Evolutionary conservation across 2,797 vertebrate species (phyloP).

Genomic region (Prionace glauca): DNA sequence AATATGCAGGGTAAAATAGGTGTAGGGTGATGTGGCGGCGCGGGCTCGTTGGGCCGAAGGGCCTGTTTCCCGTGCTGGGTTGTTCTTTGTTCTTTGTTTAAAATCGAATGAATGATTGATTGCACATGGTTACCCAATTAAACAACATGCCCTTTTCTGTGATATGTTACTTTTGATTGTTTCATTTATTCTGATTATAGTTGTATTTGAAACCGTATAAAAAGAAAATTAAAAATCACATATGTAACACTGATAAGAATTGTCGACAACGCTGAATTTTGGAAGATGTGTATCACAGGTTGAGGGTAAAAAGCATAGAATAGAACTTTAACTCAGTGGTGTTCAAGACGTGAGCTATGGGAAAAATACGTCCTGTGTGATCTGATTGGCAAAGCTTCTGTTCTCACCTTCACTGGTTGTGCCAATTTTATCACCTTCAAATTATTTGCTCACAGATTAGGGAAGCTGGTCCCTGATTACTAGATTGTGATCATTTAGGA

Average conservation of each 20-base stretch:
- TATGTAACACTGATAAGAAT: background rate
- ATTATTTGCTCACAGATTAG: background rate
- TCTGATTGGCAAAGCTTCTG: background rate
- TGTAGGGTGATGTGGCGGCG: too few species aligned
- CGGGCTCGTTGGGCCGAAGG: too few species aligned
- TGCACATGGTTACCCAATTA: background rate
- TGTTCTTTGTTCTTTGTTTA: too few species aligned
- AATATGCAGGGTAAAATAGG: too few species aligned
- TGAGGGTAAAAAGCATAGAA: background rate
- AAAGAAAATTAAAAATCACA: background rate
- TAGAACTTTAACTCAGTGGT: background rate
- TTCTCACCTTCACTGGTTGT: background rate
- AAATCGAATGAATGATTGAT: background rate
- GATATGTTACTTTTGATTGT: background rate
- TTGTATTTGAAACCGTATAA: background rate
- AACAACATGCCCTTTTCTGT: background rate
- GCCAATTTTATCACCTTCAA: background rate
- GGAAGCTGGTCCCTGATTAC: background rate
- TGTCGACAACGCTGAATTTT: background rate
- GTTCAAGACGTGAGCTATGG: background rate
- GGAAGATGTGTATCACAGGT: background rate
- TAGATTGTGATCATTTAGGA: background rate
- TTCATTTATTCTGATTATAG: background rate
- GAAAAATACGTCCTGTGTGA: background rate
- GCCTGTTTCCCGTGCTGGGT: too few species aligned